Conservation (phyloP, 1,140 invertebrate genomes). For the Coboldia fuscipes region DNA sequence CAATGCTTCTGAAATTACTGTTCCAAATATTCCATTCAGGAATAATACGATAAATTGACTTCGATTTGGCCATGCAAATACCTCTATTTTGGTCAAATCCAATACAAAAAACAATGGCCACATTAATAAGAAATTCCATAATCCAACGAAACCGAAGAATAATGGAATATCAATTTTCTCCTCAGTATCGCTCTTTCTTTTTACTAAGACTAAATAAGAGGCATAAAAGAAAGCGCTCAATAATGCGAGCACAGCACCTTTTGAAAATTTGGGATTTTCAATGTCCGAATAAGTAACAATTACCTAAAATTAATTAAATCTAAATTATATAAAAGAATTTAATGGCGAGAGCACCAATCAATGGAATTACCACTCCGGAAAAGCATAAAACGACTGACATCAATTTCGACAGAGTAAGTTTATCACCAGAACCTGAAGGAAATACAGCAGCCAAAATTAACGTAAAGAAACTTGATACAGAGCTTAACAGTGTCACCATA, state of each 20-base stretch:
- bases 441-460: constrained; percentile 59
- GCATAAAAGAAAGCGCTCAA: constrained; percentile 70
- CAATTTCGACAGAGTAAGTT: constrained; percentile 62
- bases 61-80: constrained; percentile 58
- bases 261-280: constrained; percentile 34
- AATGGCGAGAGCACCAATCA: neutral
- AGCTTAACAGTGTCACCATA: constrained; percentile 60
- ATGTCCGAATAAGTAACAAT: constrained; percentile 50
- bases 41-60: constrained; percentile 57
- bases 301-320: constrained; percentile 23
- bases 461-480: constrained; percentile 66
- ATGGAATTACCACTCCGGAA: constrained; percentile 40
- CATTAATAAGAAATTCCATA: constrained; percentile 57
- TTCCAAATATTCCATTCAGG: constrained; percentile 70
- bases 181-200: constrained; percentile 61
- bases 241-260: constrained; percentile 51
- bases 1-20: constrained; percentile 63
- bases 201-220: constrained; percentile 59
- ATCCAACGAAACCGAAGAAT: constrained; percentile 83
- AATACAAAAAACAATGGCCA: constrained; percentile 76
- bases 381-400: constrained; percentile 57
- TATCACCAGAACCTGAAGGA: constrained; percentile 52
- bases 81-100: constrained; percentile 53
- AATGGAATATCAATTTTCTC: constrained; percentile 75
- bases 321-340: constrained; percentile 5